Conservation (phyloP, 1,140 invertebrate species). For the Glossosoma conforme region DNA sequence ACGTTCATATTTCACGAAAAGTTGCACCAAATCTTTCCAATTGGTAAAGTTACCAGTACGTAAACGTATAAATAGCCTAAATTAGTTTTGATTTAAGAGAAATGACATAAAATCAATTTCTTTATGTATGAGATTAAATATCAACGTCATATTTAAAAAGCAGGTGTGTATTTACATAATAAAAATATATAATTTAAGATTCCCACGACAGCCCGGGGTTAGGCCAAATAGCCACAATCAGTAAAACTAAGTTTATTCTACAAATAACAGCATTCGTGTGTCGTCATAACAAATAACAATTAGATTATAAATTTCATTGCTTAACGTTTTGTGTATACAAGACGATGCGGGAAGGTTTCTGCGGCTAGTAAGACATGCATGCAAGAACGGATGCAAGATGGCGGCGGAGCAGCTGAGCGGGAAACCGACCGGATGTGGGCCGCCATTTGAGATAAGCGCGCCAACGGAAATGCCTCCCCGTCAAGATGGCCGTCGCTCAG, state of each 20-base stretch:
- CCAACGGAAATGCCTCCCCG: conserved; percentile 2
- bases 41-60: too few relatives aligned
- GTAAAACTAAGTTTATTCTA: neutral
- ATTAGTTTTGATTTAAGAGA: too few relatives aligned
- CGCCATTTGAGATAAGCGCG: conserved; percentile 16
- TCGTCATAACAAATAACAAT: neutral
- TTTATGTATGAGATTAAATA: too few relatives aligned
- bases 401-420: neutral
- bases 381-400: neutral
- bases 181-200: too few relatives aligned
- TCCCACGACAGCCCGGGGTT: neutral
- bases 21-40: too few relatives aligned
- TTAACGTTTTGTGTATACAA: neutral
- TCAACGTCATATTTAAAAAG: too few relatives aligned
- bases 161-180: too few relatives aligned
- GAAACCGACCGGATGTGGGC: conserved; percentile 2
- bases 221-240: neutral
- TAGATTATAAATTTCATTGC: neutral
- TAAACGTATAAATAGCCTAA: too few relatives aligned
- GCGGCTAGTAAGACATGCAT: too few relatives aligned
- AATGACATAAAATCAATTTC: too few relatives aligned
- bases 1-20: too few relatives aligned
- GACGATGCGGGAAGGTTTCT: too few relatives aligned
- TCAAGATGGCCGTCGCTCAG: conserved; percentile 14
- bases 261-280: neutral